Evolutionary conservation across 2,113 vertebrate genomes (phyloP).

Genomic region (sheep (Ovis aries)): ARS-UI_Ramb_v3.0 NC_056072.1:48550501-48551000

Average conservation of each 20-base stretch:
- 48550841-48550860: neutral
- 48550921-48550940: conserved; percentile 33
- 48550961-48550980: neutral
- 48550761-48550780: neutral
- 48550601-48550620: neutral
- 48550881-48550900: conserved; percentile 32
- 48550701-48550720: conserved; percentile 24
- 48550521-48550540: neutral
- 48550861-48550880: conserved; percentile 20
- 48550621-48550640: neutral
- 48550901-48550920: conserved; percentile 26
- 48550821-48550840: neutral
- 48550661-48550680: conserved; percentile 26
- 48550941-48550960: neutral
- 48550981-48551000: conserved; percentile 20
- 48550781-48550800: neutral
- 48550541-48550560: neutral
- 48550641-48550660: conserved; percentile 18
- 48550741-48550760: neutral
- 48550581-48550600: conserved; percentile 2
- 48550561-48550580: neutral
- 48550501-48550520: neutral
- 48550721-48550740: conserved; percentile 25
- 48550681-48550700: neutral
- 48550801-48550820: conserved; percentile 14